Conservation (phyloP, 1,140 invertebrate species). For the Helicoverpa armigera region DNA sequence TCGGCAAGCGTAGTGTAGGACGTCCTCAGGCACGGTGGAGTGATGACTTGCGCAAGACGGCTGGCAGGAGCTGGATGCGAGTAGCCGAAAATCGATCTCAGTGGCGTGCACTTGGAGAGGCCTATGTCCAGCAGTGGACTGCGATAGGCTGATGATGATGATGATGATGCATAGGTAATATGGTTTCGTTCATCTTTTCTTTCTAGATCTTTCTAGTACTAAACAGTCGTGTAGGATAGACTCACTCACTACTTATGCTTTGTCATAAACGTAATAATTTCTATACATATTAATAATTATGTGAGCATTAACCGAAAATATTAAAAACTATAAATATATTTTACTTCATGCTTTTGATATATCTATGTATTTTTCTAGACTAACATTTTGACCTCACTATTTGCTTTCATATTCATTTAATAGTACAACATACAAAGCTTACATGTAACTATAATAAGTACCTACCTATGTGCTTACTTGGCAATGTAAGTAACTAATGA, state of each 20-base stretch:
- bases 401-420: slow-evolving; percentile 75
- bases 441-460: slow-evolving; percentile 1
- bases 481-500: too few species aligned
- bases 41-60: too few species aligned
- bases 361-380: slow-evolving; percentile 55
- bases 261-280: not conserved
- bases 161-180: too few species aligned
- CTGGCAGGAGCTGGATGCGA: too few species aligned
- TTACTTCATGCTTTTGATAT: not conserved
- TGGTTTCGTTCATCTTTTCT: not conserved
- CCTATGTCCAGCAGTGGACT: too few species aligned
- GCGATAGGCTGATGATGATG: too few species aligned
- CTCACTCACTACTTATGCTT: not conserved
- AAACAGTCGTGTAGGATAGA: not conserved
- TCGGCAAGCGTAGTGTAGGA: too few species aligned
- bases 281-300: not conserved
- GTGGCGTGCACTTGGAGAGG: too few species aligned
- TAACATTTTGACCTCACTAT: slow-evolving; percentile 76
- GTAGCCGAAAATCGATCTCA: too few species aligned
- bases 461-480: not conserved
- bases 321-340: not conserved
- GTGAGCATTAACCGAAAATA: not conserved
- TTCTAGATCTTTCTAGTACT: not conserved
- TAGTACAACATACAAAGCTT: slow-evolving; percentile 49
- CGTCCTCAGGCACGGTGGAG: too few species aligned